phyloP scores from a whole-genome alignment of 2,113 vertebrate species.

The Platichthys flesus region DNA sequence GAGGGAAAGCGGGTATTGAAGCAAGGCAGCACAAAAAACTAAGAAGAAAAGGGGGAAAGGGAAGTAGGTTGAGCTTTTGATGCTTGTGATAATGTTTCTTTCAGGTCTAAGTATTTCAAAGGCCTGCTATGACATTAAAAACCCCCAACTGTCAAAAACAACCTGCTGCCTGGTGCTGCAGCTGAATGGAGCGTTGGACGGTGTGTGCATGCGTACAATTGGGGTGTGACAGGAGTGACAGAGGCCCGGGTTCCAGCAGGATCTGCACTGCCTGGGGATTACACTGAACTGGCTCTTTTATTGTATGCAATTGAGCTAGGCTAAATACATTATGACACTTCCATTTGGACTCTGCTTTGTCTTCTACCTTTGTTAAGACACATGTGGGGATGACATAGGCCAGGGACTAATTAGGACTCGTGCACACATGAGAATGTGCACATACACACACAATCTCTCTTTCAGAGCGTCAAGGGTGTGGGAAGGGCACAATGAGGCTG shows the following conservation, averaged over 20 bases:
- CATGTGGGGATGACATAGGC: slow-evolving; percentile 50
- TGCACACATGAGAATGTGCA: slow-evolving; percentile 31
- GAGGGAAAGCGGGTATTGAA: slow-evolving; percentile 28
- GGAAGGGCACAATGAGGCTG: slow-evolving; percentile 60
- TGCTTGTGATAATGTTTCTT: slow-evolving; percentile 62
- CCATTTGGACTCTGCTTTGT: slow-evolving; percentile 33
- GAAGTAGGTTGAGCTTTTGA: slow-evolving; percentile 71
- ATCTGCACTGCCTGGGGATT: slow-evolving; percentile 50
- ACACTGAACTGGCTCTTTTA: slow-evolving; percentile 44
- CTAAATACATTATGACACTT: slow-evolving; percentile 50
- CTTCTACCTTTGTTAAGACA: slow-evolving; percentile 53
- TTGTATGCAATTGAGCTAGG: slow-evolving; percentile 25
- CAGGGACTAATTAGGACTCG: slow-evolving; percentile 60
- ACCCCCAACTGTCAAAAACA: slow-evolving; percentile 66
- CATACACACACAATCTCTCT: slow-evolving; percentile 16
- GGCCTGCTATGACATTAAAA: slow-evolving; percentile 66
- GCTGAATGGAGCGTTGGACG: slow-evolving; percentile 24
- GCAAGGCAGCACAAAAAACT: slow-evolving; percentile 30
- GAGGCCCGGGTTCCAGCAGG: slow-evolving; percentile 45
- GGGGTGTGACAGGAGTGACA: slow-evolving; percentile 23
- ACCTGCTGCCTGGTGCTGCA: slow-evolving; percentile 45
- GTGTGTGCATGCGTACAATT: slow-evolving; percentile 29
- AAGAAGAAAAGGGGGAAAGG: slow-evolving; percentile 55
- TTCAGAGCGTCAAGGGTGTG: slow-evolving; percentile 55
- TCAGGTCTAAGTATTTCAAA: slow-evolving; percentile 74